Percentiles rank a stretch among this genome's conserved stretches.
These are phyloP conservation scores for Drosophila orosa DNA, from an alignment of 1,140 invertebrate genomes.

Conservation along the genomic window DNA sequence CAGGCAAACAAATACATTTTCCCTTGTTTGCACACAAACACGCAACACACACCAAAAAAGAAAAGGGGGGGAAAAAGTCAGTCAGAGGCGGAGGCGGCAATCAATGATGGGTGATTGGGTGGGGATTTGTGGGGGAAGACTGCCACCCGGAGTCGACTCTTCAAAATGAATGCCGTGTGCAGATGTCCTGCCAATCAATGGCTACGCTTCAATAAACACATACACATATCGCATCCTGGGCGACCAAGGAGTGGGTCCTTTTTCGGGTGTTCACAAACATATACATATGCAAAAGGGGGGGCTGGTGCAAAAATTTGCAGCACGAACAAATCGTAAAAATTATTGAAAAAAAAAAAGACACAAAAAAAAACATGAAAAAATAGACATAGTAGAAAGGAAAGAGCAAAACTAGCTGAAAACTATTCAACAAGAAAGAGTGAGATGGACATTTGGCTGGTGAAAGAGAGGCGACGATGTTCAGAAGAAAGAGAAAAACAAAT, in stretches of 20 bases:
- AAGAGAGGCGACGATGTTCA: constrained; percentile 34
- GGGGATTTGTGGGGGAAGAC: not conserved
- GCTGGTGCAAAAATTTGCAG: constrained; percentile 66
- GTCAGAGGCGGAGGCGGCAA: constrained; percentile 2
- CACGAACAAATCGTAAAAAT: constrained; percentile 80
- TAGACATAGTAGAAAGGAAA: constrained; percentile 13
- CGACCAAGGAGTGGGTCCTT: not conserved
- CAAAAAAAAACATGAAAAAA: constrained; percentile 14
- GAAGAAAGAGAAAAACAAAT: constrained; percentile 56
- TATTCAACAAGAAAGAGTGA: constrained; percentile 19
- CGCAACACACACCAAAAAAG: constrained; percentile 3
- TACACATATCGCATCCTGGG: constrained; percentile 54
- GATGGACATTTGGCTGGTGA: constrained; percentile 8
- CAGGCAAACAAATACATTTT: constrained; percentile 57
- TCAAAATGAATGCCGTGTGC: constrained; percentile 83
- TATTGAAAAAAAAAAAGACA: constrained; percentile 64
- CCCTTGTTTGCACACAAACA: constrained; percentile 69
- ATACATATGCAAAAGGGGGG: constrained; percentile 29
- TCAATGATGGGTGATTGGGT: not conserved
- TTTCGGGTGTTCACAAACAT: constrained; percentile 13
- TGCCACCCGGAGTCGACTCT: constrained; percentile 55
- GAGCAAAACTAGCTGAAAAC: constrained; percentile 25
- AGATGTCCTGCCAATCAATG: constrained; percentile 84
- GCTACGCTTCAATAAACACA: constrained; percentile 83
- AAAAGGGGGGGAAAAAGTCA: not conserved